A percentile compares a stretch with the other conserved stretches of the same genome.
These are phyloP conservation scores for Emberiza fucata DNA, from an alignment of 2,113 vertebrate species.

Conservation along the genomic window DNA sequence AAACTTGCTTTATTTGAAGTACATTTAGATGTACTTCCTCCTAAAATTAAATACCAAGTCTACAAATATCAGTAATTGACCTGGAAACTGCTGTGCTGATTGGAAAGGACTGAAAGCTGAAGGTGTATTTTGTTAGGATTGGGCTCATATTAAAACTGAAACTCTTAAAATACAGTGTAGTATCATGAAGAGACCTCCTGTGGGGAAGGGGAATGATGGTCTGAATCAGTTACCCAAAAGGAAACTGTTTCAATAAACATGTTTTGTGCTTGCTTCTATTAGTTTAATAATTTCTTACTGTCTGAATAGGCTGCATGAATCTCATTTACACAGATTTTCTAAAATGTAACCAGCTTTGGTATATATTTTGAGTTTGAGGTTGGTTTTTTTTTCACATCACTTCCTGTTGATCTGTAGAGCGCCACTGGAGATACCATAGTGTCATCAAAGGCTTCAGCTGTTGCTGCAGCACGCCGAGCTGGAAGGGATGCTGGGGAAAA, in stretches of 20 bases:
- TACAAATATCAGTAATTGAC: neutral
- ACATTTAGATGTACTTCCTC: neutral
- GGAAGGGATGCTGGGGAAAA: conserved; percentile 39
- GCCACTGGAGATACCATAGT: conserved; percentile 95
- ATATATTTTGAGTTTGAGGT: neutral
- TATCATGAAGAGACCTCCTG: neutral
- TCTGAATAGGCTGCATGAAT: neutral
- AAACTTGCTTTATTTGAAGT: neutral
- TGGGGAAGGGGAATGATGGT: neutral
- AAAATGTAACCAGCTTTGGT: neutral
- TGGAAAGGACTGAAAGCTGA: neutral
- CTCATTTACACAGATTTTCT: neutral
- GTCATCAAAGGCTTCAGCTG: conserved; percentile 86
- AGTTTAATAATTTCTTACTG: neutral
- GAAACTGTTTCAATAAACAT: neutral
- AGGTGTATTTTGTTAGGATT: neutral
- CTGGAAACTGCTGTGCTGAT: neutral
- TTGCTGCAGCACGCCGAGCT: conserved; percentile 75
- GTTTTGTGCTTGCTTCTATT: neutral
- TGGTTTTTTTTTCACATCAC: neutral
- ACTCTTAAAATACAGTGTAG: neutral
- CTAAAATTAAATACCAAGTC: neutral
- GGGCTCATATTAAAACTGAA: neutral
- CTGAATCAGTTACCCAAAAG: neutral
- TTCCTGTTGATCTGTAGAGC: conserved; percentile 71